Percentiles rank a stretch among this genome's conserved stretches.
Conservation (phyloP, 2,113 vertebrate genomes). For the Dasyprocta punctata region DNA sequence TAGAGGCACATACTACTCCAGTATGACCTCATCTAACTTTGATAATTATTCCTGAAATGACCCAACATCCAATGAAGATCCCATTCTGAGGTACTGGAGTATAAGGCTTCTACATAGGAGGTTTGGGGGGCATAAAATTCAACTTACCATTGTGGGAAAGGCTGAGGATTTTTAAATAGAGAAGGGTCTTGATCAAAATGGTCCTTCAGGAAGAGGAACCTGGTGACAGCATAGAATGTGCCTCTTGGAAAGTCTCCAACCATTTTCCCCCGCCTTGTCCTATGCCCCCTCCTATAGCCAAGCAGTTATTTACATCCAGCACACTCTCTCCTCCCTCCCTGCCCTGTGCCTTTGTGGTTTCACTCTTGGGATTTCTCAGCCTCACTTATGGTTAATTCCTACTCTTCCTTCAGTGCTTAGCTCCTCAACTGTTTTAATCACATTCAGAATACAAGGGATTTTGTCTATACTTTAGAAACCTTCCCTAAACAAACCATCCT, state of each 20-base stretch:
- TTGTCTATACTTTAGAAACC: neutral
- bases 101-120: neutral
- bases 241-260: neutral
- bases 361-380: neutral
- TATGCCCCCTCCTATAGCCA: neutral
- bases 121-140: neutral
- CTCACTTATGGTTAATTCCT: neutral
- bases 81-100: neutral
- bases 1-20: neutral
- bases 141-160: neutral
- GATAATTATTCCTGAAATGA: neutral
- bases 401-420: neutral
- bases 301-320: too few relatives aligned
- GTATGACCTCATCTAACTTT: neutral
- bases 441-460: neutral
- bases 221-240: neutral
- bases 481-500: neutral
- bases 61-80: neutral
- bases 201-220: neutral
- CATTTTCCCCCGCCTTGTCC: neutral
- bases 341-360: neutral
- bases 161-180: neutral
- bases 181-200: neutral
- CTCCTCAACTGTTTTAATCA: neutral
- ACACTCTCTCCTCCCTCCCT: neutral